Evolutionary conservation across 2,113 vertebrate genomes (phyloP), one percentile per base, ranked within the genome.

Genomic region (Casuarius casuarius): DNA sequence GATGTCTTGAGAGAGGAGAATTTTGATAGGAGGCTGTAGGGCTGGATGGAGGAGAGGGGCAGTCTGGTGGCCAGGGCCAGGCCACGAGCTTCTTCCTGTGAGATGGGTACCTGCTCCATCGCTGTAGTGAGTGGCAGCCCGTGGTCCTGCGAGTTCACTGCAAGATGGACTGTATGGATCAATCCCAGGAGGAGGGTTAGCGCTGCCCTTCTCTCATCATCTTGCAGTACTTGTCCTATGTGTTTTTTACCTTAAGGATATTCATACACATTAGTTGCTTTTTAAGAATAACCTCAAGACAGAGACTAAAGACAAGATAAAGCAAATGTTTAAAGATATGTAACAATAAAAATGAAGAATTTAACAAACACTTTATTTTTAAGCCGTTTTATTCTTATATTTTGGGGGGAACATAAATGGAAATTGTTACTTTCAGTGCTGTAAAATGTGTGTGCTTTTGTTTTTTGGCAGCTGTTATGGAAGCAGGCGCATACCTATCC

Each of bases 401-500:
- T 79, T 44, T 46, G 75, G 35, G 31, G 29, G 59, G 33, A 52
- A 7, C 17, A 5, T 33, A 84, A 84, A 61, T 77, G 42, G 33
- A 81, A 77, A 46, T 49, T 1, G 21, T 85, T 78, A 12, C 8
- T 18, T 87, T 92, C 33, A 22, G 13, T 84, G 86, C 65, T 10
- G 6, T 48, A 46, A 81, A 46, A 42, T 35, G 2, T 42, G 10
- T 48, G 61, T 63, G 62, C 38, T 38, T 33, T 70, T 63, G n/a
- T 5, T 38, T 56, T 22, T 63, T 66, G 92, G 46, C 97, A 99
- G 99, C 98, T 99, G 92, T 98, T 99, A 98, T 99, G 99, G 99
- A 99, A 99, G 97, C 98, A 99, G 95, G 99, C 99, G 76, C 99
- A 99, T 96, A 97, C 95, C 52, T 99, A 99, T 95, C 99, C 99